A percentile compares a stretch with the other conserved stretches of the same genome.
phyloP scores from a whole-genome alignment of 2,113 vertebrate genomes.

The Lonchura striata region DNA sequence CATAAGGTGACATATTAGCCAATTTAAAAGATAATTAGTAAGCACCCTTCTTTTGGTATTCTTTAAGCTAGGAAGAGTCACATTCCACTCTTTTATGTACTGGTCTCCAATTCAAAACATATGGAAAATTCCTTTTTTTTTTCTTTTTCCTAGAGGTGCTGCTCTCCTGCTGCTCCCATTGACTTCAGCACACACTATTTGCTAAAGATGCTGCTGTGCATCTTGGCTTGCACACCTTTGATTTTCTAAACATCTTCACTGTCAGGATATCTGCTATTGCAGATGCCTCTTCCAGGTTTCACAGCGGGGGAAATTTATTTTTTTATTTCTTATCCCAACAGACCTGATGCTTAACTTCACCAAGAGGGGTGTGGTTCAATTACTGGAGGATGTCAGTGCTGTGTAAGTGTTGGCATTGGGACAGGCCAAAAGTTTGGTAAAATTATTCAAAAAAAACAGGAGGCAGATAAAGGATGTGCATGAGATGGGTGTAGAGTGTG shows the following conservation, averaged over 20 bases:
- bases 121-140: background rate
- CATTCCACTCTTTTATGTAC: background rate
- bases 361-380: background rate
- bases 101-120: background rate
- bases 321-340: background rate
- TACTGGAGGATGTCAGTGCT: background rate
- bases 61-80: constrained; percentile 32
- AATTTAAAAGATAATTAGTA: constrained; percentile 58
- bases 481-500: background rate
- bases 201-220: background rate
- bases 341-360: background rate
- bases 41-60: background rate
- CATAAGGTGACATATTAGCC: constrained; percentile 61
- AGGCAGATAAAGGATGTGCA: background rate
- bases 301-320: background rate
- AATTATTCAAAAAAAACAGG: background rate
- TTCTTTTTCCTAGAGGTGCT: background rate
- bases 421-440: background rate
- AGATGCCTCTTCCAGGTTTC: background rate
- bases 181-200: background rate
- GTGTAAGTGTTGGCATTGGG: background rate
- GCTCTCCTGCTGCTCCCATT: background rate
- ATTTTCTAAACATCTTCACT: background rate
- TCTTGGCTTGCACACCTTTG: background rate
- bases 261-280: background rate